A percentile compares a stretch with the other conserved stretches of the same genome.
Evolutionary conservation across 30 jellyfish, hydroid and myxozoan species (phyloP).

Genomic region (Hydractinia symbiolongicarpus): DNA sequence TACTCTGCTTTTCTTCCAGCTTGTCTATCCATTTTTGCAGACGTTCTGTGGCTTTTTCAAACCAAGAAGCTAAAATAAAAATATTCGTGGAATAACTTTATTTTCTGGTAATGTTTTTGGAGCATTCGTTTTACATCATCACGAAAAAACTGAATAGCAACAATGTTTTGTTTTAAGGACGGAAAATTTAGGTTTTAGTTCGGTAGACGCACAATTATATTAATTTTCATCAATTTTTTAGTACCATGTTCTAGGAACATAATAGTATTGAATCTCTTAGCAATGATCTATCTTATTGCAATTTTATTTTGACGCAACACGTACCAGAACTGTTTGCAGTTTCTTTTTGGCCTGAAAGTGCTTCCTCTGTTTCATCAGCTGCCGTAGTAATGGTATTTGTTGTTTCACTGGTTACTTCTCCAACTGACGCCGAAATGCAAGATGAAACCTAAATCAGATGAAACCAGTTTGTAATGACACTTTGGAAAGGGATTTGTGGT

Average conservation of each 20-base stretch:
- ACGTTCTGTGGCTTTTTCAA: constrained; percentile 28
- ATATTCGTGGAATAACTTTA: too few species aligned
- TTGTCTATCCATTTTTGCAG: constrained; percentile 44
- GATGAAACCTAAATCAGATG: constrained; percentile 34
- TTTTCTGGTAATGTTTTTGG: too few species aligned
- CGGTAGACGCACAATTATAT: too few species aligned
- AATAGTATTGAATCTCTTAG: too few species aligned
- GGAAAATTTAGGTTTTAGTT: too few species aligned
- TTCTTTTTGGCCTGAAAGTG: constrained; percentile 23
- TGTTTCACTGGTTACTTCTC: constrained; percentile 47
- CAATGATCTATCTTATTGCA: too few species aligned
- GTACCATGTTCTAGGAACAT: too few species aligned
- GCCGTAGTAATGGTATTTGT: constrained; percentile 31
- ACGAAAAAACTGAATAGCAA: too few species aligned
- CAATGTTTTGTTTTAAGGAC: too few species aligned
- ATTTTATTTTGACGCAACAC: neutral
- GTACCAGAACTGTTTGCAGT: neutral
- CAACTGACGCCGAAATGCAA: constrained; percentile 52
- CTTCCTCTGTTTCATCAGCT: constrained; percentile 50
- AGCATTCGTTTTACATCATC: too few species aligned
- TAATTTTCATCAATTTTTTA: too few species aligned
- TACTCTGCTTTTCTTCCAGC: constrained; percentile 37
- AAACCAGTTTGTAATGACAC: neutral
- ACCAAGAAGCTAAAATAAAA: constrained; percentile 18
- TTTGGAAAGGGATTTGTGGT: too few species aligned